Evolutionary conservation across 2,797 vertebrate genomes (phyloP).

Genomic region (Distichodus sexfasciatus): DNA sequence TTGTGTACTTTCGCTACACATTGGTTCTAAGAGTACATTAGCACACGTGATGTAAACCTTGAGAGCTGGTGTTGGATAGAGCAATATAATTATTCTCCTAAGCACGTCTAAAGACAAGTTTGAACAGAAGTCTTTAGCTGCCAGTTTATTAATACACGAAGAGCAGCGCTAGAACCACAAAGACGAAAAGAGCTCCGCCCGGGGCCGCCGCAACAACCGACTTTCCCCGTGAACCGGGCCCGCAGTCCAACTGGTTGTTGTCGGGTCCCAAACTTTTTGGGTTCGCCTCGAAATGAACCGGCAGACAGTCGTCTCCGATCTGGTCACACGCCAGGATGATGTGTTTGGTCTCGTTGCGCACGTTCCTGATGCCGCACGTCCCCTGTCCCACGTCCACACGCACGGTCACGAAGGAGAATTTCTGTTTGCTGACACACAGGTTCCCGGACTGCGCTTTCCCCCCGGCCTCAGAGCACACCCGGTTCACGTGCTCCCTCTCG

Average conservation of each 20-base stretch:
- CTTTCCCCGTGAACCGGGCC: not conserved
- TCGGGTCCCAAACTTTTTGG: slow-evolving; percentile 25
- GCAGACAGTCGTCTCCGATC: slow-evolving; percentile 64
- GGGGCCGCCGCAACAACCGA: not conserved
- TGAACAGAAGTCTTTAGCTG: too few relatives aligned
- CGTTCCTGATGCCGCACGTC: slow-evolving; percentile 63
- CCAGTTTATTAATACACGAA: slow-evolving; percentile 15
- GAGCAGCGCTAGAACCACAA: not conserved
- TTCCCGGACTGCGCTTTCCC: slow-evolving; percentile 60
- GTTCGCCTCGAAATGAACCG: slow-evolving; percentile 77
- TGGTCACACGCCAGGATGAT: slow-evolving; percentile 75
- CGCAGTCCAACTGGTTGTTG: slow-evolving; percentile 64
- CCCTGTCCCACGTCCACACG: slow-evolving; percentile 44
- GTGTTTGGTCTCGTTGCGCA: slow-evolving; percentile 64
- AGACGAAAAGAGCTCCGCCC: not conserved
- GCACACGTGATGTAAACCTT: too few relatives aligned
- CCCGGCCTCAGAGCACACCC: slow-evolving; percentile 62
- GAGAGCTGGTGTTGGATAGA: too few relatives aligned
- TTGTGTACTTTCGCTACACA: too few relatives aligned
- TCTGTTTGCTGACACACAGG: slow-evolving; percentile 71
- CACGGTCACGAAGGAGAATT: slow-evolving; percentile 71
- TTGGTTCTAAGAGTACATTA: too few relatives aligned
- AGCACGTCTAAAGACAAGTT: too few relatives aligned
- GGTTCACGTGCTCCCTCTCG: slow-evolving; percentile 61
- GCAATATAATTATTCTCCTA: too few relatives aligned